phyloP scores from a whole-genome alignment of 2,888 invertebrate species.

The Noctua janthina region DNA sequence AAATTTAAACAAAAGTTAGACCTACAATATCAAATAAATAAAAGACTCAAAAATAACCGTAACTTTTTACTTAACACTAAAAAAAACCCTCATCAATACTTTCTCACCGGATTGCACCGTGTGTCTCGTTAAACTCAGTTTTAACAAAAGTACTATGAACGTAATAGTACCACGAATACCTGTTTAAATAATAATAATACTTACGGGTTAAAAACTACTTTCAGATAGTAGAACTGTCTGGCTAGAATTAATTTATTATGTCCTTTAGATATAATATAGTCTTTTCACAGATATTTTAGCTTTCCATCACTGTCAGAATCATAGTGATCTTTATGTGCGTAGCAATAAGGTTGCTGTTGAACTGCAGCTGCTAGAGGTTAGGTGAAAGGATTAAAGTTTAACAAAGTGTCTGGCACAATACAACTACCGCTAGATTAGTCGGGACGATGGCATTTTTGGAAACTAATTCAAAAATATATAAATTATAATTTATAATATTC shows the following conservation, averaged over 20 bases:
- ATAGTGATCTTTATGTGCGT: background rate
- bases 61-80: background rate
- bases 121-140: background rate
- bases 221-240: constrained; percentile 60
- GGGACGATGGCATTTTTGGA: background rate
- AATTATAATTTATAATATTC: background rate
- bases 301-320: background rate
- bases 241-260: constrained; percentile 37
- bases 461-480: background rate
- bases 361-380: background rate
- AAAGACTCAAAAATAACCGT: background rate
- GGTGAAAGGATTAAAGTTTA: too few relatives aligned
- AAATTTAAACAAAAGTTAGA: too few relatives aligned
- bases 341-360: background rate
- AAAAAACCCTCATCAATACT: background rate
- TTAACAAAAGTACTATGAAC: background rate
- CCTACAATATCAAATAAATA: background rate
- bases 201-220: constrained; percentile 57
- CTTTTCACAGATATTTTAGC: background rate
- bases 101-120: background rate
- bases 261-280: background rate
- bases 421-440: constrained; percentile 14
- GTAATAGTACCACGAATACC: constrained; percentile 6
- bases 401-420: constrained; percentile 30
- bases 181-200: constrained; percentile 47